A percentile compares a stretch with the other conserved stretches of the same genome.
phyloP scores from a whole-genome alignment of 2,888 invertebrate genomes.

The Digitonthophagus gazella region DNA sequence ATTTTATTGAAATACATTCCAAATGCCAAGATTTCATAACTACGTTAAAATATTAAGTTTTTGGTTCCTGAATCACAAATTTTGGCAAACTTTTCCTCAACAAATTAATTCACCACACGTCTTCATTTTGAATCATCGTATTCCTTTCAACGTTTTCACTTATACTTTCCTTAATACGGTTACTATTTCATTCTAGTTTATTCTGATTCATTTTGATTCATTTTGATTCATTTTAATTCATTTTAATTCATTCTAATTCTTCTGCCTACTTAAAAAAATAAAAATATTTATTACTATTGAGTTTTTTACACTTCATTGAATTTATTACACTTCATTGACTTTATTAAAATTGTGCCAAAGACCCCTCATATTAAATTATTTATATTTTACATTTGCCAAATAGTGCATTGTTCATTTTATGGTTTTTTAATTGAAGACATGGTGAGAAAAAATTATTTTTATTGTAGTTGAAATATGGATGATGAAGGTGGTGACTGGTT shows the following conservation, averaged over 20 bases:
- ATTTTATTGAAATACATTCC: too few species aligned
- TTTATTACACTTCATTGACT: too few species aligned
- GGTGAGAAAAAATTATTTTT: too few species aligned
- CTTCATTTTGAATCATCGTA: neutral
- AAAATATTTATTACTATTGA: too few species aligned
- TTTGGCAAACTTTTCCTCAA: neutral
- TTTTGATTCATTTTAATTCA: too few species aligned
- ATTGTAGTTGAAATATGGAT: constrained; percentile 31
- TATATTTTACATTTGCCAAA: neutral
- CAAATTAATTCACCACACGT: neutral
- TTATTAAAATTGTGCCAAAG: too few species aligned
- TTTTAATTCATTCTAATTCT: too few species aligned
- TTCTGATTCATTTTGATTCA: too few species aligned
- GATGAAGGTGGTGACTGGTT: constrained; percentile 43
- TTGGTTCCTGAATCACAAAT: neutral
- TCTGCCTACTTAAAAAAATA: too few species aligned
- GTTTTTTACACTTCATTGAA: too few species aligned
- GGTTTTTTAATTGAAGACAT: neutral
- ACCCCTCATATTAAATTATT: neutral
- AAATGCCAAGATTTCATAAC: neutral
- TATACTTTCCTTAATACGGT: too few species aligned
- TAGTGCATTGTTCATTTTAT: neutral
- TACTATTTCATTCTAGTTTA: neutral
- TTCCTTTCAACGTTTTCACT: too few species aligned
- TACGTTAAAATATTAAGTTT: neutral